Evolutionary conservation across 2,113 vertebrate genomes (phyloP).

Genomic region (Bubo scandiacus): DNA sequence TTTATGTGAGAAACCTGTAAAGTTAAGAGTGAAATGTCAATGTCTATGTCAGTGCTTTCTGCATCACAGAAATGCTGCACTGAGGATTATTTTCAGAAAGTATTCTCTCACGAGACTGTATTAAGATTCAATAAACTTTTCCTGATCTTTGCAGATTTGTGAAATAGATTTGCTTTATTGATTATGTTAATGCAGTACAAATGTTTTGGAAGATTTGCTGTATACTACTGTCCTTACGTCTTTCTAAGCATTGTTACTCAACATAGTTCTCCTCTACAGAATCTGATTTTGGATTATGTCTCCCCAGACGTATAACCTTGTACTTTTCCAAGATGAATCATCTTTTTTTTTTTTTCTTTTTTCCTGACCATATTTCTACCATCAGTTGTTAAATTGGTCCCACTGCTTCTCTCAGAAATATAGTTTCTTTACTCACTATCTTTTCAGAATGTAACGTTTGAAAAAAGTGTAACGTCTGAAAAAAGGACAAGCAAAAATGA

Average conservation of each 20-base stretch:
- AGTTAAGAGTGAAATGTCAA: neutral
- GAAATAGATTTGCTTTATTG: neutral
- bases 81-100: neutral
- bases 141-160: neutral
- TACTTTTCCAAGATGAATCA: neutral
- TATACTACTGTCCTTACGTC: neutral
- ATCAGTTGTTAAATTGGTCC: conserved; percentile 27
- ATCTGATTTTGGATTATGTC: neutral
- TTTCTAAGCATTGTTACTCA: neutral
- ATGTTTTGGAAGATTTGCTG: neutral
- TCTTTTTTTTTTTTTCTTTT: neutral
- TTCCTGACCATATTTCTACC: neutral
- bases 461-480: neutral
- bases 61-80: neutral
- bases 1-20: neutral
- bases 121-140: neutral
- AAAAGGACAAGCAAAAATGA: neutral
- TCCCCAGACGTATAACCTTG: neutral
- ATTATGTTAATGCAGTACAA: neutral
- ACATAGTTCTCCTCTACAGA: neutral
- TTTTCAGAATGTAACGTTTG: neutral
- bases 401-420: neutral
- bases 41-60: neutral
- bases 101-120: neutral
- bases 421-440: neutral